These are phyloP conservation scores for Rissa tridactyla DNA, from an alignment of 2,113 vertebrate species.

Conservation along the genomic window DNA sequence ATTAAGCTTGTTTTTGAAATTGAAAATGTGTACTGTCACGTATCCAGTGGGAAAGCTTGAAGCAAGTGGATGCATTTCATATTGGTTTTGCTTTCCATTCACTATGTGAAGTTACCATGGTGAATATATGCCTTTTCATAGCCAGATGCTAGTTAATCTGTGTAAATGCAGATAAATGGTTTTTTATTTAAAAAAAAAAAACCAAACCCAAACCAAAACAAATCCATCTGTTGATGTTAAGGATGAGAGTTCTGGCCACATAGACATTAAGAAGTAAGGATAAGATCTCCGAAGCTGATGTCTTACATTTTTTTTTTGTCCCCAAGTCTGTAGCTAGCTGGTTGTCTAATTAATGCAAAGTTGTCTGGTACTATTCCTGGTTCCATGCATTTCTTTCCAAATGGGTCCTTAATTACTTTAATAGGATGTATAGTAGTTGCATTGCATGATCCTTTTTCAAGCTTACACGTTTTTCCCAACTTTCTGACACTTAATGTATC, in stretches of 20 bases:
- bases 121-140: background rate
- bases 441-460: background rate
- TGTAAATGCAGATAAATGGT: background rate
- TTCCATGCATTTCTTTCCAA: background rate
- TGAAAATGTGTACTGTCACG: background rate
- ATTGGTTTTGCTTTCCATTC: background rate
- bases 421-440: background rate
- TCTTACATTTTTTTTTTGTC: background rate
- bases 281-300: background rate
- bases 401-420: background rate
- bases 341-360: background rate
- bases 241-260: background rate
- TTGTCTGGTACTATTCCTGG: background rate
- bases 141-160: background rate
- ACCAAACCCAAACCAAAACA: background rate
- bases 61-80: background rate
- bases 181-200: background rate
- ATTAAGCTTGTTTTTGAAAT: background rate
- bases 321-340: background rate
- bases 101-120: background rate
- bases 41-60: background rate
- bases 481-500: background rate
- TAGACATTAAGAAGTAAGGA: background rate
- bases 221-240: background rate
- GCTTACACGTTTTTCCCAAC: background rate